Percentiles rank a stretch among this genome's conserved stretches.
phyloP scores from a whole-genome alignment of 2,113 vertebrate genomes.

The Callocephalon fimbriatum region DNA sequence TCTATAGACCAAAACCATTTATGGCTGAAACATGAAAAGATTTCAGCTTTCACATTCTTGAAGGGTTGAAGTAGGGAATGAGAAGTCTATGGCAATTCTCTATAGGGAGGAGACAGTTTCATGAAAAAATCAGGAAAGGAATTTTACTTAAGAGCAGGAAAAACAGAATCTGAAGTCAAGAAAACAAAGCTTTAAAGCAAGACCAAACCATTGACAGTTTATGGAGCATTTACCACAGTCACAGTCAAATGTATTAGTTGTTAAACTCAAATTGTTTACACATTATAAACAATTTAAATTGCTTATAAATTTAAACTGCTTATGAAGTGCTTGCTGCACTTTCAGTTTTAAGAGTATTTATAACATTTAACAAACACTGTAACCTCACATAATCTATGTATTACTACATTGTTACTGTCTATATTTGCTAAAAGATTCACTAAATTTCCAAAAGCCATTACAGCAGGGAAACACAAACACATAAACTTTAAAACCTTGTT shows the following conservation, averaged over 20 bases:
- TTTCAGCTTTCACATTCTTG: not conserved
- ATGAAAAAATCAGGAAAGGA: not conserved
- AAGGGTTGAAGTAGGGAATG: not conserved
- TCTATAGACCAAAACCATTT: not conserved
- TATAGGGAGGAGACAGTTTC: not conserved
- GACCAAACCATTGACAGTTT: not conserved
- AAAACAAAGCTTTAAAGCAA: not conserved
- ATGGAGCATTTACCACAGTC: not conserved
- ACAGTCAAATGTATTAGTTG: not conserved
- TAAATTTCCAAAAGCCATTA: not conserved
- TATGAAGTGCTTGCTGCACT: not conserved
- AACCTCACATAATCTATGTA: not conserved
- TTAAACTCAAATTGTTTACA: not conserved
- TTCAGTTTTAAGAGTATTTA: not conserved
- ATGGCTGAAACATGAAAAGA: not conserved
- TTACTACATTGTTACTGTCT: not conserved
- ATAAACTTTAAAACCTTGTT: not conserved
- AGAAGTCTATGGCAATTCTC: not conserved
- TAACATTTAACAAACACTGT: not conserved
- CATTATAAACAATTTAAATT: conserved; percentile 25
- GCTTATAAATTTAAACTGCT: not conserved
- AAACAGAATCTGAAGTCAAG: not conserved
- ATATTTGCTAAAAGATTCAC: not conserved
- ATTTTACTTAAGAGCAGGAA: not conserved
- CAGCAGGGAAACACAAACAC: not conserved